Conservation (phyloP, 2,797 vertebrate genomes). For the Labroides dimidiatus region DNA sequence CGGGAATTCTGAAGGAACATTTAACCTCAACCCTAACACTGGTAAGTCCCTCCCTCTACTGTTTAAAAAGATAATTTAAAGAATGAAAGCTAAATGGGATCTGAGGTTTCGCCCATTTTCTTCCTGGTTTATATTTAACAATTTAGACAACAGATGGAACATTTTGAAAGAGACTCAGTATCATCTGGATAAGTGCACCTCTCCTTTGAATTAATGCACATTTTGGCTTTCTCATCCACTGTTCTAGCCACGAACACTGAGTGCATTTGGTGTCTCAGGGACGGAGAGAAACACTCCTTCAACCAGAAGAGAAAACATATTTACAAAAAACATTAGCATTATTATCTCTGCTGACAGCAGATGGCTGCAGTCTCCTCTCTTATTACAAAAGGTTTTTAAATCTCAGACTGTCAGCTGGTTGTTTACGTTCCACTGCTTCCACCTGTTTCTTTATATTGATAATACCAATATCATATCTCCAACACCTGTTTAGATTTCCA, state of each 20-base stretch:
- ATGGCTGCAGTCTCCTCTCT: not conserved
- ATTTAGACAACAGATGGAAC: slow-evolving; percentile 2
- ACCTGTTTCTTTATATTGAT: slow-evolving; percentile 1
- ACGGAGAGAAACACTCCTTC: not conserved
- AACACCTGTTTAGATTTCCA: slow-evolving; percentile 8
- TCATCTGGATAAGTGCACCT: not conserved
- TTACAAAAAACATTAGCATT: not conserved
- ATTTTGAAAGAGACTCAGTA: not conserved
- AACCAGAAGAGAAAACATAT: not conserved
- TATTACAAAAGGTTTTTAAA: not conserved
- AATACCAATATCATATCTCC: not conserved
- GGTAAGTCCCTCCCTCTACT: slow-evolving; percentile 81
- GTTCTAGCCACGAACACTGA: not conserved
- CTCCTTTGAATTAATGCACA: too few relatives aligned
- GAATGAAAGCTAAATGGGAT: too few relatives aligned
- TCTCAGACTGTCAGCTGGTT: not conserved
- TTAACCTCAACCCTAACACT: slow-evolving; percentile 90
- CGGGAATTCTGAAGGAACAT: slow-evolving; percentile 88
- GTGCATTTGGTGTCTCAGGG: not conserved
- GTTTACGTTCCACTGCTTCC: not conserved
- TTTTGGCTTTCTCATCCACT: too few relatives aligned
- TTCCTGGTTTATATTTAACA: not conserved
- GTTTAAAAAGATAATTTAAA: too few relatives aligned
- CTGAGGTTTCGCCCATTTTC: not conserved
- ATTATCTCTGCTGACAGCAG: not conserved